These are phyloP conservation scores for Menidia beryllina DNA, from an alignment of 2,113 vertebrate genomes.

Conservation along the genomic window DNA sequence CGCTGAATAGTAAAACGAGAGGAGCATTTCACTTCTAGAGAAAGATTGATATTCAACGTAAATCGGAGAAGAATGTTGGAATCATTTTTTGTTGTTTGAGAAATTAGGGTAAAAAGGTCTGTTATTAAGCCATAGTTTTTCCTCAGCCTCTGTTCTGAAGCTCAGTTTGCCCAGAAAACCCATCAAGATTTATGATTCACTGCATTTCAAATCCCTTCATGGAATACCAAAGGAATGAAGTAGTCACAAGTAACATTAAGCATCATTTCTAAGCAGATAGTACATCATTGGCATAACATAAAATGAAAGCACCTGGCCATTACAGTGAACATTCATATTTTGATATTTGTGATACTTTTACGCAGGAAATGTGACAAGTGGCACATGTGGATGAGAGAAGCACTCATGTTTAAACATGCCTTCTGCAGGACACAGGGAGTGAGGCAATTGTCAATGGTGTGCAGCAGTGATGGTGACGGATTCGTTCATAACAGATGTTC, in stretches of 20 bases:
- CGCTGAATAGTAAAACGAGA: constrained; percentile 26
- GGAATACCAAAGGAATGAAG: constrained; percentile 1
- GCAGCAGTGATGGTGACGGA: constrained; percentile 48
- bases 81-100: constrained; percentile 14
- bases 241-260: not conserved
- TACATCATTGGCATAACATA: not conserved
- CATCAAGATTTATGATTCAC: not conserved
- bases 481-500: constrained; percentile 75
- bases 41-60: constrained; percentile 6
- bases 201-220: constrained; percentile 1
- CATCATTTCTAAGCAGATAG: not conserved
- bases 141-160: constrained; percentile 26
- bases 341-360: not conserved
- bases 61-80: constrained; percentile 21
- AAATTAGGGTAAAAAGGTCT: constrained; percentile 36
- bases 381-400: not conserved
- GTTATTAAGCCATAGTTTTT: constrained; percentile 19
- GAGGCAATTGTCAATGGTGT: constrained; percentile 41
- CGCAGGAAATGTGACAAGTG: not conserved
- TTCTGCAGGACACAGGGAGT: not conserved
- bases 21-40: constrained; percentile 5
- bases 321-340: not conserved
- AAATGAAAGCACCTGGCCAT: not conserved
- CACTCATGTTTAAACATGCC: not conserved
- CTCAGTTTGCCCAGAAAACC: constrained; percentile 33